Evolutionary conservation across 2,797 vertebrate species (phyloP), one percentile per base, ranked within the genome.

Genomic region (Falco rusticolus): DNA sequence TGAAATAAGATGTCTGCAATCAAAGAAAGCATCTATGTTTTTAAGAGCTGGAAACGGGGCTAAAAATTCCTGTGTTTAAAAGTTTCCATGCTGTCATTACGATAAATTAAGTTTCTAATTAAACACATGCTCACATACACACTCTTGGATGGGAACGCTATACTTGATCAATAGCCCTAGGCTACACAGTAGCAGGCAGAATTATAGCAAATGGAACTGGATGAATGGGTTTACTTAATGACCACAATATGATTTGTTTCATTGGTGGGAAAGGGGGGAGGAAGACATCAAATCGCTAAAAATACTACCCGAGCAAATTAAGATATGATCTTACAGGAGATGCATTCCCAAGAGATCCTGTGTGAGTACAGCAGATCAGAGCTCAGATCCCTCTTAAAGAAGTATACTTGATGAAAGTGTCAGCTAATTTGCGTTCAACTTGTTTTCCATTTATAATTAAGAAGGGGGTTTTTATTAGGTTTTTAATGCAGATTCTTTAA

Each of bases 51-150:
- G 21, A 85, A 89, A 89, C 6, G 74, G 21, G 24, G 16, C 28
- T 95, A 71, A 80, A 71, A 95, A 85, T 80, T 92, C 78, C 65
- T 65, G 39, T 59, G 57, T 80, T 90, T 93, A 79, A 90, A 97
- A 93, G 68, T 96, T 96, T 96, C 89, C 81, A 78, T 94, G 75
- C 61, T 92, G 82, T 95, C 90, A 92, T 54, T 93, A 68, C 76
- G 7, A 93, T 96, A 96, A 94, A 96, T 96, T 96, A 95, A 92
- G 70, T 91, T 93, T 96, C 92, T 95, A 96, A 94, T 97, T 96
- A 96, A 95, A 93, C 94, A 94, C 89, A 95, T 87, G 92, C 92
- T 95, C 94, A 91, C 87, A 93, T 89, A 48, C 72, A 78, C 87
- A 60, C 31, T 94, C 82, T 91, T 95, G 89, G 87, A 93, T 83